A percentile compares a stretch with the other conserved stretches of the same genome.
phyloP scores from a whole-genome alignment of 2,888 invertebrate genomes.

The Napeogenes inachia region DNA sequence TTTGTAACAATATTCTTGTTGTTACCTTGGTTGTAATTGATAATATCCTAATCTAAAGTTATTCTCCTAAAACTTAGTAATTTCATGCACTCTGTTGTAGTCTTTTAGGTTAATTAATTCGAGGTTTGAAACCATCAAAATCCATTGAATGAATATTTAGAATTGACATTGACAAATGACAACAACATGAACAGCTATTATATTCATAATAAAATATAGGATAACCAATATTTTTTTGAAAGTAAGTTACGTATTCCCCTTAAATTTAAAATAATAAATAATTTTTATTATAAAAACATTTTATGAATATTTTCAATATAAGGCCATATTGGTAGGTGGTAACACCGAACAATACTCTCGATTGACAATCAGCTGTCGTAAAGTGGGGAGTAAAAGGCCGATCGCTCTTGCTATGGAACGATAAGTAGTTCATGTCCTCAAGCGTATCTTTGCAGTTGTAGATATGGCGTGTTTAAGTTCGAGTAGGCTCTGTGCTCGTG shows the following conservation, averaged over 20 bases:
- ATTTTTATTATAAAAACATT: not conserved
- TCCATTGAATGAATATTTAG: too few relatives aligned
- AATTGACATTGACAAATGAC: not conserved
- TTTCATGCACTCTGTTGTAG: too few relatives aligned
- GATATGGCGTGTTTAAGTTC: slow-evolving; percentile 91
- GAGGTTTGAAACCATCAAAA: too few relatives aligned
- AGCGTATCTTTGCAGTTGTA: slow-evolving; percentile 83
- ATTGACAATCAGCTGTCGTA: slow-evolving; percentile 75
- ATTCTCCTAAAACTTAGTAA: too few relatives aligned
- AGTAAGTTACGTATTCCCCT: not conserved
- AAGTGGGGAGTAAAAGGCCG: slow-evolving; percentile 74
- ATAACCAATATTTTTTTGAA: too few relatives aligned
- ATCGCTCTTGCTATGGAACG: slow-evolving; percentile 59
- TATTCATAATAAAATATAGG: too few relatives aligned
- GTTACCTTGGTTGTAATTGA: too few relatives aligned
- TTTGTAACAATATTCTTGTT: too few relatives aligned
- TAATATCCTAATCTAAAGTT: too few relatives aligned
- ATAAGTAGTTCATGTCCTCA: slow-evolving; percentile 75
- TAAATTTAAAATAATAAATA: not conserved
- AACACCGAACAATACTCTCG: slow-evolving; percentile 46
- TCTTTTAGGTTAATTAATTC: too few relatives aligned
- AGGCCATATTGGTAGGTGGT: slow-evolving; percentile 27
- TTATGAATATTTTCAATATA: not conserved
- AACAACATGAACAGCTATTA: not conserved
- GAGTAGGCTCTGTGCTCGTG: slow-evolving; percentile 89